These are phyloP conservation scores for Pogonocichla stellata DNA, from an alignment of 2,113 vertebrate genomes.

Conservation along the genomic window DNA sequence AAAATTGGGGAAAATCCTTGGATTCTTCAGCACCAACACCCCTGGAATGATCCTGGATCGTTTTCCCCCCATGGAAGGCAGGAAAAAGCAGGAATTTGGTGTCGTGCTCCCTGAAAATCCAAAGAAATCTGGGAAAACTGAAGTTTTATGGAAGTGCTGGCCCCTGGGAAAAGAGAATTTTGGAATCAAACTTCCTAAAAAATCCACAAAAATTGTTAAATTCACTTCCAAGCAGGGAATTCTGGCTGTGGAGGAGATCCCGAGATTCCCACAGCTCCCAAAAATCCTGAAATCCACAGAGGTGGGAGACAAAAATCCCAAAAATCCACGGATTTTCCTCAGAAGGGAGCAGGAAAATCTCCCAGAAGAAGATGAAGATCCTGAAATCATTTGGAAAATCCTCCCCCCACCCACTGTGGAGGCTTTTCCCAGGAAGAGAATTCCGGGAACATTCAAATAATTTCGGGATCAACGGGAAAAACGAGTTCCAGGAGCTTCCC, in stretches of 20 bases:
- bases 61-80: not conserved
- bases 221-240: not conserved
- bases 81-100: not conserved
- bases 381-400: rapidly evolving
- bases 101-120: not conserved
- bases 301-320: not conserved
- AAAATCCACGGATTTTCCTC: not conserved
- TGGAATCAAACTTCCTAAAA: not conserved
- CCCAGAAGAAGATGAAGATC: not conserved
- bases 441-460: not conserved
- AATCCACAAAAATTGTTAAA: no score
- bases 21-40: not conserved
- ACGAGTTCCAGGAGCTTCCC: not conserved
- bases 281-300: not conserved
- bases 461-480: not conserved
- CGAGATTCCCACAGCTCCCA: not conserved
- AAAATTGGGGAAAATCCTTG: not conserved
- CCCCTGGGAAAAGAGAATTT: not conserved
- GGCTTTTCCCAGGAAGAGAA: not conserved
- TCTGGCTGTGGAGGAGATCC: not conserved
- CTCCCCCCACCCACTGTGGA: rapidly evolving
- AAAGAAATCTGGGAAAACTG: not conserved
- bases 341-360: not conserved
- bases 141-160: not conserved
- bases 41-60: not conserved